Evolutionary conservation across 35 echinoderm and acorn worm species (phyloP).

Genomic region (Heliocidaris tuberculata): DNA sequence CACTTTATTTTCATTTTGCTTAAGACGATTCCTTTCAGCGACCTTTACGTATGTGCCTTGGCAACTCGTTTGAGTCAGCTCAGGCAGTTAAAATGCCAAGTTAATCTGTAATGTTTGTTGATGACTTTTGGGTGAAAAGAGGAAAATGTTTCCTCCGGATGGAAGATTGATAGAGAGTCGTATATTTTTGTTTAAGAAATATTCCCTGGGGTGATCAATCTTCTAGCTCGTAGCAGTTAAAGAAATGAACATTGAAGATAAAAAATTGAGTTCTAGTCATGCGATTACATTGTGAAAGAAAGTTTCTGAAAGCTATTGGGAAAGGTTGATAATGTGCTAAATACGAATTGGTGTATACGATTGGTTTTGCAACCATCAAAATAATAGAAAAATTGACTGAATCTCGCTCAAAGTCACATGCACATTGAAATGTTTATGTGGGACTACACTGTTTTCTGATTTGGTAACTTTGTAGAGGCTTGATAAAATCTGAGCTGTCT

Average conservation of each 20-base stretch:
- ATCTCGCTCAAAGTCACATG: too few relatives aligned
- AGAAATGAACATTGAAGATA: neutral
- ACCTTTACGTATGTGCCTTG: neutral
- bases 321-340: too few relatives aligned
- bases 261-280: too few relatives aligned
- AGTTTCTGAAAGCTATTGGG: too few relatives aligned
- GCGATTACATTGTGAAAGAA: too few relatives aligned
- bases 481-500: too few relatives aligned
- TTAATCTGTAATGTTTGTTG: neutral
- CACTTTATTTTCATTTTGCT: neutral
- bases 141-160: neutral
- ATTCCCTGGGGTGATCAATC: neutral
- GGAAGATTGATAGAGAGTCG: neutral
- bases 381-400: too few relatives aligned
- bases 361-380: too few relatives aligned
- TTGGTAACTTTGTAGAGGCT: too few relatives aligned
- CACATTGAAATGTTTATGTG: too few relatives aligned
- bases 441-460: too few relatives aligned
- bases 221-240: neutral
- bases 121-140: neutral
- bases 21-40: neutral
- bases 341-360: too few relatives aligned
- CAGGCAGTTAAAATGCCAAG: neutral
- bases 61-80: neutral
- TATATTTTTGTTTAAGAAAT: neutral